Base-by-base conservation (phyloP, 2,888 invertebrate species). In the Drosophila anceps region DNA sequence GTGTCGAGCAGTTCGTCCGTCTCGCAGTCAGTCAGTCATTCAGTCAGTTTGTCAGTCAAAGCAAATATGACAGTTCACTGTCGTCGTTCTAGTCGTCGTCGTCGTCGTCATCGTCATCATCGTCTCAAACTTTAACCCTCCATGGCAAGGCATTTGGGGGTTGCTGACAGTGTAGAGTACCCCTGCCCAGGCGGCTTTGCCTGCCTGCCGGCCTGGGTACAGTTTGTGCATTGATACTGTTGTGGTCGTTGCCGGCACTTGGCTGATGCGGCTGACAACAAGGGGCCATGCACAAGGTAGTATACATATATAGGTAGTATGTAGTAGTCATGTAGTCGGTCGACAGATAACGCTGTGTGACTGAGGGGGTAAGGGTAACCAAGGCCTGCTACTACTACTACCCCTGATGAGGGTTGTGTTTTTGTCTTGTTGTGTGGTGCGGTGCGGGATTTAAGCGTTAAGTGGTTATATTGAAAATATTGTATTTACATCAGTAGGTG, bases 201-300 rank as follows among this genome's bases (percentile, higher is more conserved):
- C n/a, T 18, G 82, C n/a, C 39, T 7, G 43, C 43, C 72, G 68
- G 77, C 75, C 54, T 35, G 83, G 85, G 91, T 91, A 91, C 91
- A 91, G 91, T 91, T 91, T 82, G 90, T 91, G 82, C 91, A 91
- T 90, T 91, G 91, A 91, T 91, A 91, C 91, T 91, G 91, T 91
- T 91, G 91, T 91, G 88, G 86, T 87, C 75, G 81, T 66, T 75
- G 82, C 81, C 84, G 86, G 70, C 84, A 82, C 82, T 88, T 83
- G 85, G 83, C 67, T 72, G 84, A 79, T 76, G 73, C 73, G 73
- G 70, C 69, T 74, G 76, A 81, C 76, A 83, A 79, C 71, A 76
- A 78, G 72, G 69, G 78, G 68, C 74, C 71, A 50, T 9, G 29
- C 48, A 67, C 54, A 77, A 74, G 74, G 69, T 73, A 73, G 69